A percentile compares a stretch with the other conserved stretches of the same genome.
Conservation (phyloP, 1,140 invertebrate species). For the Littorina saxatilis region DNA sequence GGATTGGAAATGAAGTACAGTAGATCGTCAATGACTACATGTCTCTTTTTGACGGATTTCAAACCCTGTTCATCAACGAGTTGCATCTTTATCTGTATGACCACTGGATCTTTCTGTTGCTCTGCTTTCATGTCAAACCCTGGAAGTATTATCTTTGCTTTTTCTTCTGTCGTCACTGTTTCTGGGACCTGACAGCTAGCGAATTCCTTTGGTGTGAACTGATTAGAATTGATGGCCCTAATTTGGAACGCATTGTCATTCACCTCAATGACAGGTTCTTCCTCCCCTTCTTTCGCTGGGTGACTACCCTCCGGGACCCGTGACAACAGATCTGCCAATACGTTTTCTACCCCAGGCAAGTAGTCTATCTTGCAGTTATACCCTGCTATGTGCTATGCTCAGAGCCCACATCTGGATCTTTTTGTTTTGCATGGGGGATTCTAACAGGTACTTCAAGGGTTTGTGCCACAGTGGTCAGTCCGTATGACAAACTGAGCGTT, state of each 20-base stretch:
- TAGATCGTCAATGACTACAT: slow-evolving; percentile 39
- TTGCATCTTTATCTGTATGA: slow-evolving; percentile 14
- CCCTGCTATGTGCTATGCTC: slow-evolving; percentile 42
- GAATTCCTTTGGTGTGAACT: too few species aligned
- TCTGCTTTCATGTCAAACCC: slow-evolving; percentile 33
- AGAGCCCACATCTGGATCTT: slow-evolving; percentile 54
- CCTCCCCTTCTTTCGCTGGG: neutral
- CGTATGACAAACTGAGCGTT: slow-evolving; percentile 44
- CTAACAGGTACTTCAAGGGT: slow-evolving; percentile 47
- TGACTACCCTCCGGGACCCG: neutral
- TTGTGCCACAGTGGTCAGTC: slow-evolving; percentile 60
- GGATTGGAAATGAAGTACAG: slow-evolving; percentile 45
- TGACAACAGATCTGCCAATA: slow-evolving; percentile 48
- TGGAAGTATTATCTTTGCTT: neutral
- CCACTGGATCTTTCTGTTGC: slow-evolving; percentile 33
- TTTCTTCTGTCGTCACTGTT: slow-evolving; percentile 4
- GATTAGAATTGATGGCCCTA: slow-evolving; percentile 38
- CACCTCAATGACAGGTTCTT: neutral
- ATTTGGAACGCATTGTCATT: slow-evolving; percentile 31
- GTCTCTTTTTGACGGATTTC: slow-evolving; percentile 16
- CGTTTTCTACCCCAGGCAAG: slow-evolving; percentile 43
- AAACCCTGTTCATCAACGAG: neutral
- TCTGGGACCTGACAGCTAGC: too few species aligned
- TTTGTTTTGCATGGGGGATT: slow-evolving; percentile 51
- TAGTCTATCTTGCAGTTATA: slow-evolving; percentile 51